A percentile compares a stretch with the other conserved stretches of the same genome.
Evolutionary conservation across 1,140 invertebrate species (phyloP).

Genomic region (Drosophila nebulosa): DNA sequence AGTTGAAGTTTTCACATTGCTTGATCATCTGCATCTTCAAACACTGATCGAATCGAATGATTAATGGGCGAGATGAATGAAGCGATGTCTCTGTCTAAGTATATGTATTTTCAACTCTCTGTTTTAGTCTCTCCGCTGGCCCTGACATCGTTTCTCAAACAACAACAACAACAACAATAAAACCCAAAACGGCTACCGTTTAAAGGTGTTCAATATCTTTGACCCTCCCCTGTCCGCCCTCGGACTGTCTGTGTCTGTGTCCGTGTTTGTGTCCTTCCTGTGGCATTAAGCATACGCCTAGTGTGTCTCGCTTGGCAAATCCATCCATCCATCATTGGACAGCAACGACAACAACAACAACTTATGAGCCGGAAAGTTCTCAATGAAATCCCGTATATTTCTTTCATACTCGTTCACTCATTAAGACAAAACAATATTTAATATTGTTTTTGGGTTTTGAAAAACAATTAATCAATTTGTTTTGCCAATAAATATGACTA

Average conservation of each 20-base stretch:
- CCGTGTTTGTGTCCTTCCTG: neutral
- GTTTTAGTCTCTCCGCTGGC: constrained; percentile 31
- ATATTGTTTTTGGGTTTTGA: neutral
- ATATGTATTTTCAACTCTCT: neutral
- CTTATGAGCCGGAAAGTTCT: constrained; percentile 38
- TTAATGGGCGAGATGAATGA: neutral
- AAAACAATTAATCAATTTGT: constrained; percentile 74
- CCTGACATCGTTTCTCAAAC: constrained; percentile 40
- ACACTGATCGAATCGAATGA: constrained; percentile 1
- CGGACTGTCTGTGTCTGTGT: neutral
- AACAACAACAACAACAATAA: neutral
- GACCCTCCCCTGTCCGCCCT: neutral
- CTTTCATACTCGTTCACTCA: constrained; percentile 31
- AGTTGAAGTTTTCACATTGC: constrained; percentile 19
- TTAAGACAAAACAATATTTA: constrained; percentile 1
- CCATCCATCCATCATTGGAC: neutral
- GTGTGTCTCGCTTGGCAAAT: neutral
- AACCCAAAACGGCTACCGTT: constrained; percentile 22
- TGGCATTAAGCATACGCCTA: neutral
- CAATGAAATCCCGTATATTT: constrained; percentile 45
- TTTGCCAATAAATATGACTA: constrained; percentile 71
- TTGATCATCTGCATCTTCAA: constrained; percentile 5
- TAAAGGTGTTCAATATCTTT: constrained; percentile 32
- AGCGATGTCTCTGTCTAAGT: neutral
- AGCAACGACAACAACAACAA: neutral